phyloP scores from a whole-genome alignment of 2,113 vertebrate species.

The Cyprinodon variegatus region DNA sequence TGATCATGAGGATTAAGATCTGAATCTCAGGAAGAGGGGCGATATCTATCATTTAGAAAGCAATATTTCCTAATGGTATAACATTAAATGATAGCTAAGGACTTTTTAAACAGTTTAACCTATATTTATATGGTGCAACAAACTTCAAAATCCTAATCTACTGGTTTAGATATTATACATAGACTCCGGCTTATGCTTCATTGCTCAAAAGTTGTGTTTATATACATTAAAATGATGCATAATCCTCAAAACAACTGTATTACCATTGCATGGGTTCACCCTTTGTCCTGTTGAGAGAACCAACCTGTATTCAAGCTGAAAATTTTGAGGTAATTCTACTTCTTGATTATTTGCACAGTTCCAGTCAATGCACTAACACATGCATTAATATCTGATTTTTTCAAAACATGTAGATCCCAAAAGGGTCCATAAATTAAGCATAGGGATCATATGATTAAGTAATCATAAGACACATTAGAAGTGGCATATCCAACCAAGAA shows the following conservation, averaged over 20 bases:
- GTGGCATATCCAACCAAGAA: no score
- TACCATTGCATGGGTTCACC: no score
- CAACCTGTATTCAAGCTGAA: neutral
- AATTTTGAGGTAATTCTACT: neutral
- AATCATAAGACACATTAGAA: no score
- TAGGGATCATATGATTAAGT: no score
- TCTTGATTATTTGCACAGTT: neutral
- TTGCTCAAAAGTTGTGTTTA: neutral
- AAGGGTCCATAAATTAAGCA: no score
- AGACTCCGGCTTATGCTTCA: neutral
- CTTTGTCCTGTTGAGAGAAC: neutral
- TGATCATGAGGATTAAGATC: slow-evolving; percentile 52
- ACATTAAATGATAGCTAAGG: slow-evolving; percentile 40
- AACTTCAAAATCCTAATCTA: neutral
- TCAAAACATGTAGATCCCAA: no score
- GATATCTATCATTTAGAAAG: slow-evolving; percentile 65
- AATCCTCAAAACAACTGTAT: no score
- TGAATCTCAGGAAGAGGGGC: slow-evolving; percentile 30
- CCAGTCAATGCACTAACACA: no score
- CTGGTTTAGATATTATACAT: neutral
- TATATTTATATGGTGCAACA: neutral
- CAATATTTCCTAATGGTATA: slow-evolving; percentile 53
- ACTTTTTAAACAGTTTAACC: neutral
- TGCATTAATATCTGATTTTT: no score
- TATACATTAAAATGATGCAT: no score